Base-by-base conservation (phyloP, 35 echinoderm and acorn worm genomes). In the Acanthaster planci region DNA sequence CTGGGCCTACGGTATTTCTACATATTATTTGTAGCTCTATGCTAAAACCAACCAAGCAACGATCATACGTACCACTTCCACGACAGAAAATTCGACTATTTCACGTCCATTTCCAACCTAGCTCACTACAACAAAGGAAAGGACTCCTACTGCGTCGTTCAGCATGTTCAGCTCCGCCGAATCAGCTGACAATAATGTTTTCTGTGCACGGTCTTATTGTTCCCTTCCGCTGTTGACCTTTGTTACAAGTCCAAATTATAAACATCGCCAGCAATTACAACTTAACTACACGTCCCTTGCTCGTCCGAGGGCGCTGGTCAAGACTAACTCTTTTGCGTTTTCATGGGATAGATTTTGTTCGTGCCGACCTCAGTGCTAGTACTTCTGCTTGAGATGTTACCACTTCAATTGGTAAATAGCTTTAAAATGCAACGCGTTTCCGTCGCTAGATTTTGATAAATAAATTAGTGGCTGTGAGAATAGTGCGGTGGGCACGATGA, bases 161-260 rank as follows among this genome's bases (percentile, higher is more conserved):
- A 29, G 15, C 23, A 72, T 72, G 64, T 31, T 72, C 26, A 72
- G 21, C 26, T 31, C 64, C 14, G 19, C 0, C 64, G 14, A 26
- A 14, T 72, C 64, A 72, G 64, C 64, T 72, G 64, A 72, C 34
- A 14, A 34, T 72, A 14, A 34, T 72, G 64, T 72, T 72, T 36
- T 31, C 23, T 72, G 26, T 72, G 22, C 26, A 27, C 30, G 30
- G 10, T n/a, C 15, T 72, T 72, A 72, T 72, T 72, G 64, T 72
- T 72, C 64, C 64, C 64, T 72, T 72, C 64, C 64, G 64, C 64
- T 14, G 29, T 34, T 26, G 34, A 59, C 56, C 56, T 59, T 59
- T 18, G 17, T 59, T 26, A 59, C 56, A 59, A 18, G 56, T 59
- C 27, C 56, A 59, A 26, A n/a, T 59, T 59, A 59, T 59, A 59